Base-by-base conservation (phyloP, 1,140 invertebrate genomes). In the Hylaeus anthracinus region DNA sequence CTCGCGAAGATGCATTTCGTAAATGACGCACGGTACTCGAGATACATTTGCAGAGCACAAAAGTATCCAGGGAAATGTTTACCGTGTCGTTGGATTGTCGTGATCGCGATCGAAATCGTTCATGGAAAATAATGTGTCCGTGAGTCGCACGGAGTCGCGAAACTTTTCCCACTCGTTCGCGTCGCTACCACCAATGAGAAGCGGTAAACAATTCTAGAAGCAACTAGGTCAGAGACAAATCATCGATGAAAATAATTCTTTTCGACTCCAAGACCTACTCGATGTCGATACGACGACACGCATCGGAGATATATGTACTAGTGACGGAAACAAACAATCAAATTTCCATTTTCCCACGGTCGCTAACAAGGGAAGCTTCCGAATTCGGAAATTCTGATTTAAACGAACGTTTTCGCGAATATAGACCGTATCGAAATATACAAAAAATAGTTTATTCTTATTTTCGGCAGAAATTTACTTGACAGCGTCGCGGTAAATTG, bases 211-310 rank as follows among this genome's bases (percentile, higher is more conserved):
- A 55, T 79, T 56, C 8, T 43, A 1, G 8, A 3, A 26, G 51
- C 26, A 79, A 79, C 63, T 79, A 39, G 76, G 76, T 79, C 69
- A 72, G 5, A 71, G 48, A 56, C 51, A 37, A 55, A 64, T 64
- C 26, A 55, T 43, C 60, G 58, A 60, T 37, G 60, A 48, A 72
- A 72, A 55, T 53, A 63, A 43, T 63, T 5, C 2, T 3, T 53
- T 55, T 63, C 37, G 15, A 64, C 15, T 72, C 51, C 12, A 6
- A 41, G 45, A 61, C 2, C 15, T 5, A 41, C 37, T 15, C 43
- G 14, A 56, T 9, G n/a, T 76, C 14, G 55, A 48, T 48, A 48
- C 45, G 45, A 48, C 26, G 26, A 26, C 26, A 26, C 26, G 26
- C 26, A 26, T 26, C 26, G 26, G 26, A 26, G 26, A 26, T 26